These are phyloP conservation scores for Pleuronectes platessa DNA, from an alignment of 2,113 vertebrate species.

Conservation along the genomic window DNA sequence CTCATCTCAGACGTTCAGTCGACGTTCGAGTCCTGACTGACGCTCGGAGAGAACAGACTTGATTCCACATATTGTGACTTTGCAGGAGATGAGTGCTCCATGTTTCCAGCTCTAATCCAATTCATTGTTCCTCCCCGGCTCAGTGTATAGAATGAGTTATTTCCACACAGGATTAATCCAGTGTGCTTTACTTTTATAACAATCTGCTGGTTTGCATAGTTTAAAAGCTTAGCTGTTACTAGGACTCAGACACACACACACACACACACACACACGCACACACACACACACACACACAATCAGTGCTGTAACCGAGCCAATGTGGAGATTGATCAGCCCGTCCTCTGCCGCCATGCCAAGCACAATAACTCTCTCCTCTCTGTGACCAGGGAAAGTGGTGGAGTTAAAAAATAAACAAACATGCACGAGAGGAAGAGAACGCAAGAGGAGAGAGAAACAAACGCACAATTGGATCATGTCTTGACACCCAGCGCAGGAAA, in stretches of 20 bases:
- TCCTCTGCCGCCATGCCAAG: slow-evolving; percentile 67
- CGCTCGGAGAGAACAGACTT: not conserved
- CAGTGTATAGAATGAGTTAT: slow-evolving; percentile 41
- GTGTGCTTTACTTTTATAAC: slow-evolving; percentile 45
- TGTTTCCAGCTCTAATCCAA: slow-evolving; percentile 48
- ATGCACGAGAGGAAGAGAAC: slow-evolving; percentile 5
- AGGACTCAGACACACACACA: slow-evolving; percentile 16
- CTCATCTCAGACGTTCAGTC: not conserved
- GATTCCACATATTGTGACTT: slow-evolving; percentile 30
- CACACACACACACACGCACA: not conserved
- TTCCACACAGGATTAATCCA: slow-evolving; percentile 59
- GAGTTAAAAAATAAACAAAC: not conserved
- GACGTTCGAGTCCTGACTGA: not conserved
- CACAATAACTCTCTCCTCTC: slow-evolving; percentile 67
- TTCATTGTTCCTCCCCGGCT: slow-evolving; percentile 35
- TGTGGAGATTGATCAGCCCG: slow-evolving; percentile 71
- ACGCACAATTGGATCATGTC: slow-evolving; percentile 47
- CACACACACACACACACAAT: slow-evolving; percentile 4
- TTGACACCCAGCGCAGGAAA: slow-evolving; percentile 48
- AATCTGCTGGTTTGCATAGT: slow-evolving; percentile 63
- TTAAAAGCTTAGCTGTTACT: slow-evolving; percentile 60
- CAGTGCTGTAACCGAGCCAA: slow-evolving; percentile 63
- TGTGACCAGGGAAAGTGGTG: slow-evolving; percentile 20
- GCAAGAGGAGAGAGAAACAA: slow-evolving; percentile 7
- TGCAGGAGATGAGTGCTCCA: not conserved